phyloP scores from a whole-genome alignment of 2,113 vertebrate genomes.

The Elaphurus davidianus region DNA sequence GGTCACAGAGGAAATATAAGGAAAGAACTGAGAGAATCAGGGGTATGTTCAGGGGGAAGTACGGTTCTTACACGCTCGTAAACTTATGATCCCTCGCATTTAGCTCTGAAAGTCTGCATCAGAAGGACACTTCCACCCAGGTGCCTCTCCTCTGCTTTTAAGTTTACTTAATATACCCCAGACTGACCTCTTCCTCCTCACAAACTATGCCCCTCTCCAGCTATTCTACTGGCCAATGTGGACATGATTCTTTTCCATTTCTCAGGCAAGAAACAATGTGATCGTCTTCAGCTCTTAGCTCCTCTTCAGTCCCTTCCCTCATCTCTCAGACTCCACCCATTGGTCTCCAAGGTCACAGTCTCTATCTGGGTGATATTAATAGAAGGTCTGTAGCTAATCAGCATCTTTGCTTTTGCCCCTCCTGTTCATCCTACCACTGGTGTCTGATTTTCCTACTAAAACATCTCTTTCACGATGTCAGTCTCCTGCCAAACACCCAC shows the following conservation, averaged over 20 bases:
- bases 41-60: background rate
- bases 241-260: background rate
- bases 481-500: background rate
- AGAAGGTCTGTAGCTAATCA: background rate
- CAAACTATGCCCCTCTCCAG: background rate
- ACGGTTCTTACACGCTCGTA: background rate
- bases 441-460: background rate
- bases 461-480: background rate
- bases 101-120: background rate
- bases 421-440: background rate
- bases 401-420: background rate
- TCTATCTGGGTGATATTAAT: background rate
- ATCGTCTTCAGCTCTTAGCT: background rate
- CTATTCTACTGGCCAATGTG: background rate
- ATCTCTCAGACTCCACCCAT: background rate
- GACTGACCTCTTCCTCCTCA: background rate
- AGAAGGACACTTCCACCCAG: background rate
- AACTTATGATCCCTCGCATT: background rate
- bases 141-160: background rate
- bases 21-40: background rate
- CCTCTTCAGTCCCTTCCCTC: background rate
- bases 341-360: background rate
- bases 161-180: background rate
- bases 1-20: background rate
- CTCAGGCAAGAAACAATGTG: background rate